Base-by-base conservation (phyloP, 2,888 invertebrate genomes). In the Dendrolimus houi region DNA sequence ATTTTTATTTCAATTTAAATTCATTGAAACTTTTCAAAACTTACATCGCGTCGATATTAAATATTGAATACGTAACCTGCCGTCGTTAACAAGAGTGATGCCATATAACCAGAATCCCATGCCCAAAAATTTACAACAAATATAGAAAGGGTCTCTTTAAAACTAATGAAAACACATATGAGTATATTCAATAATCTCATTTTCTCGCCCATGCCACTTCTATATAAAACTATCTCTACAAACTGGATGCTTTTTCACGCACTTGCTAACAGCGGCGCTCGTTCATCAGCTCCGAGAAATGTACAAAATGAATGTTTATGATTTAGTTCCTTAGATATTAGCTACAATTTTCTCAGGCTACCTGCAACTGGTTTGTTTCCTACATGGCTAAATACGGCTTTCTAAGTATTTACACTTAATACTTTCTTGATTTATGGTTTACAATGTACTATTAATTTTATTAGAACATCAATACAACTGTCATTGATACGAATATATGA, bases 321-420 rank as follows among this genome's bases (percentile, higher is more conserved):
- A 85, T 86, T 83, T 82, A 85, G 75, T 74, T 83, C 74, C 78
- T 78, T 75, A 68, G 68, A 75, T 75, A 80, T 74, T 69, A 66
- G 68, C 75, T 71, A 70, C 68, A 64, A 73, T 79, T 87, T 89
- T 88, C 89, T 87, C 87, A 88, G 81, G 84, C 85, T 81, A 78
- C 81, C 68, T 72, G 75, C 65, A 76, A 85, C 86, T 83, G 75
- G 87, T 85, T 81, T 72, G 72, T 81, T 83, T 84, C 85, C 84
- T 75, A 79, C 78, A 81, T 76, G 67, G 70, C 85, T 85, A 81
- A 82, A 87, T 85, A 86, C 77, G 85, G 87, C 74, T 70, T 71
- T 80, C 76, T 81, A n/a, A n/a, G n/a, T n/a, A 83, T 85, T 85
- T 85, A 75, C 83, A 82, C 85, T 78, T 83, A 72, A 81, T 78